Base-by-base conservation (phyloP, 2,113 vertebrate species). In the Tricholaema leucomelas region DNA sequence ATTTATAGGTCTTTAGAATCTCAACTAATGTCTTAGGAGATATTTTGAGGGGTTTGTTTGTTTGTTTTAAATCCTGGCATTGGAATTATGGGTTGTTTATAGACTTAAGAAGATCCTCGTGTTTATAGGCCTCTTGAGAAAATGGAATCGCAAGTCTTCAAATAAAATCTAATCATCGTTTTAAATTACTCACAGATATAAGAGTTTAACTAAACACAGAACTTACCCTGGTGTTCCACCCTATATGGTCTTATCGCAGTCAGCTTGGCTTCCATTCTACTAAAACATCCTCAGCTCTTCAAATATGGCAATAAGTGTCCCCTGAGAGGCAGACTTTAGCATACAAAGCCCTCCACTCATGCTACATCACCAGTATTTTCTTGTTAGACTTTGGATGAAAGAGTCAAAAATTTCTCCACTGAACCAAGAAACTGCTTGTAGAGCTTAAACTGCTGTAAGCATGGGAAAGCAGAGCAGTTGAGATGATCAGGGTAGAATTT, bases 201-300 rank as follows among this genome's bases (percentile, higher is more conserved):
- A 58, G 40, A 81, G 77, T 92, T 94, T 94, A 96, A 86, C 85
- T 90, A 94, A 95, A 94, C 87, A 94, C 42, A 91, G 79, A 96
- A 92, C 90, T 85, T 91, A 92, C 48, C 58, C 72, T 71, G 40
- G 64, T 80, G 71, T 92, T 92, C 19, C 65, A 55, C 88, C 61
- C 42, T 63, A 87, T 46, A 77, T 56, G 44, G 54, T 52, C 82
- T 95, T 94, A 91, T 19, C 74, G 0, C 7, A 16, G 88, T 88
- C 63, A 65, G 1, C 40, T 84, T 82, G 86, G 88, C 82, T 91
- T 85, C 71, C 88, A 82, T 83, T 44, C 80, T 90, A 92, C 54
- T 81, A 90, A 92, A 94, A 96, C 83, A 93, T 96, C 91, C 90
- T 93, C 59, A 70, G 44, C 55, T 94, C 76, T 93, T 91, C 90